Evolutionary conservation across 2,797 vertebrate species (phyloP).

Genomic region (Danio jaintianensis): DNA sequence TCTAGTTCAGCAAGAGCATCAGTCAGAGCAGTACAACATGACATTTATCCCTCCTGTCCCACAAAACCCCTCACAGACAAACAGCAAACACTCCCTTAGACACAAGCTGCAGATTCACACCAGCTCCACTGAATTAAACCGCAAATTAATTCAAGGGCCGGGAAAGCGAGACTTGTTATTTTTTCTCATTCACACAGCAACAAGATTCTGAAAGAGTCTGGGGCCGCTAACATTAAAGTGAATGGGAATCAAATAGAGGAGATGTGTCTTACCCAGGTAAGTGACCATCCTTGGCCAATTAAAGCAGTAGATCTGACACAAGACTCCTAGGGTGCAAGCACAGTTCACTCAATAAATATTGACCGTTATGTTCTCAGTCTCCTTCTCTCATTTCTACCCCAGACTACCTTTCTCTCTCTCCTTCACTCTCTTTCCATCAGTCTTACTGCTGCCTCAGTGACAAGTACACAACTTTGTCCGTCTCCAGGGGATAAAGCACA

Average conservation of each 20-base stretch:
- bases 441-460: conserved; percentile 9
- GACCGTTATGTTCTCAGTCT: conserved; percentile 28
- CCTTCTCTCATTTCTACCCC: conserved; percentile 16
- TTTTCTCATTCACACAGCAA: conserved; percentile 15
- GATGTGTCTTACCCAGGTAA: conserved; percentile 27
- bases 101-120: neutral
- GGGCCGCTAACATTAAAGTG: neutral
- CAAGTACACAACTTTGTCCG: conserved; percentile 13
- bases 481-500: conserved; percentile 25
- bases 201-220: conserved; percentile 27
- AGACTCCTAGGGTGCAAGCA: conserved; percentile 28
- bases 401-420: conserved; percentile 20
- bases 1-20: neutral
- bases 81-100: conserved; percentile 11
- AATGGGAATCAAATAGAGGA: conserved; percentile 5
- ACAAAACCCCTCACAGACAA: conserved; percentile 17
- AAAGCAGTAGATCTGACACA: conserved; percentile 47
- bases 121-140: conserved; percentile 18
- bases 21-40: conserved; percentile 13
- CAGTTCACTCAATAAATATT: conserved; percentile 51
- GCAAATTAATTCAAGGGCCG: neutral
- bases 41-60: conserved; percentile 7
- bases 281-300: conserved; percentile 48
- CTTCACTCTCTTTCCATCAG: conserved; percentile 17
- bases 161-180: conserved; percentile 19